phyloP scores from a whole-genome alignment of 2,888 invertebrate genomes.

The Hylaea fasciaria region DNA sequence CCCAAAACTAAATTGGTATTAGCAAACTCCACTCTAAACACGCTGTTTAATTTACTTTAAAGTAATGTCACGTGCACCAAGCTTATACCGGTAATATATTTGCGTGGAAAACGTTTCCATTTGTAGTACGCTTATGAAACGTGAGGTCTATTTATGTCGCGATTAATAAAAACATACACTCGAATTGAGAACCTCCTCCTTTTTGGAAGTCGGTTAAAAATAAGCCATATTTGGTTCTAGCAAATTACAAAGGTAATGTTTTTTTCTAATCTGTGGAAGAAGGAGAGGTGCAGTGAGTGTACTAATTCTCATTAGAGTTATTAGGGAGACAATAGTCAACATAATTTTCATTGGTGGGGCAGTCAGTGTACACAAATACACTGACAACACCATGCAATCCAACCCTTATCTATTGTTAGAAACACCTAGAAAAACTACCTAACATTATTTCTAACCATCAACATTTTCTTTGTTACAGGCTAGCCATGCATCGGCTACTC shows the following conservation, averaged over 20 bases:
- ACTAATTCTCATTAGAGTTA: no score
- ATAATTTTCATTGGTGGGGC: no score
- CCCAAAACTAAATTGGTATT: conserved; percentile 26
- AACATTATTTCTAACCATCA: neutral
- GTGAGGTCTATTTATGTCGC: conserved; percentile 4
- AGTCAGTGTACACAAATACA: no score
- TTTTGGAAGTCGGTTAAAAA: no score
- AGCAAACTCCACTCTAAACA: conserved; percentile 22
- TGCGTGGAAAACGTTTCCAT: neutral
- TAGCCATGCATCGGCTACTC: conserved; percentile 64
- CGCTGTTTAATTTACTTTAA: conserved; percentile 12
- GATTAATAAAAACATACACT: no score
- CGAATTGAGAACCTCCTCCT: no score
- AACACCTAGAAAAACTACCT: neutral
- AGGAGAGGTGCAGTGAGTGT: no score
- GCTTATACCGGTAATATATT: conserved; percentile 5
- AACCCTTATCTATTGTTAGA: no score
- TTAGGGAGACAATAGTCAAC: no score
- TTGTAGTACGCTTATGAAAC: neutral
- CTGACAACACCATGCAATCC: no score
- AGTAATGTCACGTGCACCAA: conserved; percentile 20
- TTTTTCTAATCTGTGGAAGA: no score
- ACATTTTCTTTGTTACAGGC: conserved; percentile 61
- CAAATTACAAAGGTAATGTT: neutral
- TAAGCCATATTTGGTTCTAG: neutral